Evolutionary conservation across 2,888 invertebrate species (phyloP).

Genomic region (Julus scandinavius): DNA sequence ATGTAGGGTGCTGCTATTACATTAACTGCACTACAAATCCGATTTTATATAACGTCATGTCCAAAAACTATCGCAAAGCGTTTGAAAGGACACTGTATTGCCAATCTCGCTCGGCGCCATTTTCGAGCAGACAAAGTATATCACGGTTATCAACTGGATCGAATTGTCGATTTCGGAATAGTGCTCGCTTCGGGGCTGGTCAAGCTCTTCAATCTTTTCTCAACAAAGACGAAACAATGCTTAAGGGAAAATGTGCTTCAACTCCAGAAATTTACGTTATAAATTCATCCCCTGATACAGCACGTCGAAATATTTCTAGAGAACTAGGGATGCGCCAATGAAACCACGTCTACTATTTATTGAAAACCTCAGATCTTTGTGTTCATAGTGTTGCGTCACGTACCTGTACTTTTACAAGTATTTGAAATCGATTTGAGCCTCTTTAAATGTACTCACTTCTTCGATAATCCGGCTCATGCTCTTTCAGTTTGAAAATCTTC

Average conservation of each 20-base stretch:
- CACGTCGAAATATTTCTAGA: not conserved
- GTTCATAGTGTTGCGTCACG: too few species aligned
- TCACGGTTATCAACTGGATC: not conserved
- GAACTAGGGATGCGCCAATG: not conserved
- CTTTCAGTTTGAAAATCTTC: not conserved
- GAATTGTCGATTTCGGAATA: slow-evolving; percentile 16
- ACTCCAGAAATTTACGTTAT: not conserved
- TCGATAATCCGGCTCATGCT: too few species aligned
- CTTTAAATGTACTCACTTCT: too few species aligned
- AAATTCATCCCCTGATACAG: not conserved
- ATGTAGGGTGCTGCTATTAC: slow-evolving; percentile 83
- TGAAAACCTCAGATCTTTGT: too few species aligned
- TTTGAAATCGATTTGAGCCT: too few species aligned
- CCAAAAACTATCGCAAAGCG: slow-evolving; percentile 78
- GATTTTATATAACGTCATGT: slow-evolving; percentile 87
- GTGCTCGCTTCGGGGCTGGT: not conserved
- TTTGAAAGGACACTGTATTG: slow-evolving; percentile 76
- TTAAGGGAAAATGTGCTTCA: not conserved
- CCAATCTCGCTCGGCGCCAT: not conserved
- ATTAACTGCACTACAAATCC: slow-evolving; percentile 86
- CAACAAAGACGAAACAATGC: not conserved
- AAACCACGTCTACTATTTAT: not conserved
- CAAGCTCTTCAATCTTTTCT: not conserved
- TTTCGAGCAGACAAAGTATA: not conserved
- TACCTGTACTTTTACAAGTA: too few species aligned